A percentile compares a stretch with the other conserved stretches of the same genome.
phyloP scores from a whole-genome alignment of 2,113 vertebrate species.

The Notarius lentiginosus region DNA sequence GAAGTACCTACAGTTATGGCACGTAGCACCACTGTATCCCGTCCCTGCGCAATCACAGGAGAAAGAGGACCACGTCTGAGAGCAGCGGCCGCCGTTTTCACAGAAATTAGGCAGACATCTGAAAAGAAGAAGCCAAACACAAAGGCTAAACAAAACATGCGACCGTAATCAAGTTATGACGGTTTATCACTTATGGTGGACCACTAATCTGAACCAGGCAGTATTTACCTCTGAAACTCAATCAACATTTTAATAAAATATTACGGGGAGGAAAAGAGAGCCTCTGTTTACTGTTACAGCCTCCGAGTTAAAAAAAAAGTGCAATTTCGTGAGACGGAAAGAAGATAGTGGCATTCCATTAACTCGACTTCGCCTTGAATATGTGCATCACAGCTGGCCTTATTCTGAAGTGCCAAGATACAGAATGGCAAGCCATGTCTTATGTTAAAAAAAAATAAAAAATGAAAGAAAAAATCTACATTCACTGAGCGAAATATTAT shows the following conservation, averaged over 20 bases:
- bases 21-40: conserved; percentile 82
- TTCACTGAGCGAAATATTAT: neutral
- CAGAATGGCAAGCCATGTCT: neutral
- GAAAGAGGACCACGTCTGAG: conserved; percentile 89
- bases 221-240: conserved; percentile 24
- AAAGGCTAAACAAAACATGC: neutral
- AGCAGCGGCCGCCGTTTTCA: conserved; percentile 88
- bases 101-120: conserved; percentile 96
- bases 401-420: conserved; percentile 10
- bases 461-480: neutral
- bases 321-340: conserved; percentile 27
- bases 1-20: conserved; percentile 86
- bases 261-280: neutral
- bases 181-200: neutral
- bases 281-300: neutral
- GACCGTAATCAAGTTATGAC: neutral
- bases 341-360: conserved; percentile 30
- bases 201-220: neutral
- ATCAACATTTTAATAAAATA: conserved; percentile 28
- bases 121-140: neutral
- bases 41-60: conserved; percentile 86
- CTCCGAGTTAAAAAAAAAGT: conserved; percentile 26
- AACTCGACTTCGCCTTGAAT: conserved; percentile 5
- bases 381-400: conserved; percentile 5
- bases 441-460: neutral